phyloP scores from a whole-genome alignment of 2,888 invertebrate genomes.

The Morpho helenor region DNA sequence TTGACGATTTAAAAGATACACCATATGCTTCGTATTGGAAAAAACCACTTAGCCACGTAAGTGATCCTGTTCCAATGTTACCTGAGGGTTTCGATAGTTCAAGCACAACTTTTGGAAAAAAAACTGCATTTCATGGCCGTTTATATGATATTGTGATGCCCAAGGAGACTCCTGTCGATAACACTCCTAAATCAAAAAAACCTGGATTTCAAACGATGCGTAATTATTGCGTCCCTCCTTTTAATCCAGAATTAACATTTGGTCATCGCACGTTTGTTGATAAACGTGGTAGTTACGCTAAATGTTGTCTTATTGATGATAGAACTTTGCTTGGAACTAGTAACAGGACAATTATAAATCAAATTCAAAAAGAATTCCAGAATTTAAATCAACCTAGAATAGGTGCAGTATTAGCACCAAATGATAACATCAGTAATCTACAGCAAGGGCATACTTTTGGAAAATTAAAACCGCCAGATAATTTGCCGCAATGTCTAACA shows the following conservation, averaged over 20 bases:
- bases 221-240: slow-evolving; percentile 62
- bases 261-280: slow-evolving; percentile 64
- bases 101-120: slow-evolving; percentile 55
- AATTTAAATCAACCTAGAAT: slow-evolving; percentile 49
- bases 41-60: slow-evolving; percentile 42
- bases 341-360: slow-evolving; percentile 48
- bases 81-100: slow-evolving; percentile 53
- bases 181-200: slow-evolving; percentile 42
- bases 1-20: slow-evolving; percentile 57
- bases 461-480: slow-evolving; percentile 55
- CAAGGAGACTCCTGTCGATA: slow-evolving; percentile 48
- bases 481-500: slow-evolving; percentile 63
- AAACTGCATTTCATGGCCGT: slow-evolving; percentile 41
- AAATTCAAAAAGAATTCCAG: slow-evolving; percentile 59
- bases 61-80: slow-evolving; percentile 57
- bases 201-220: slow-evolving; percentile 46
- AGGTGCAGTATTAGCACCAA: slow-evolving; percentile 65
- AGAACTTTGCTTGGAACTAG: slow-evolving; percentile 51
- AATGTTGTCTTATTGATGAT: slow-evolving; percentile 62
- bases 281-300: slow-evolving; percentile 67
- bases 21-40: slow-evolving; percentile 61
- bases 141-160: slow-evolving; percentile 65
- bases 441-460: slow-evolving; percentile 72
- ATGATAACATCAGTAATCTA: slow-evolving; percentile 64
- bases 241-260: slow-evolving; percentile 56